These are phyloP conservation scores for Zygogramma bicolorata DNA, from an alignment of 2,888 invertebrate species.

Conservation along the genomic window DNA sequence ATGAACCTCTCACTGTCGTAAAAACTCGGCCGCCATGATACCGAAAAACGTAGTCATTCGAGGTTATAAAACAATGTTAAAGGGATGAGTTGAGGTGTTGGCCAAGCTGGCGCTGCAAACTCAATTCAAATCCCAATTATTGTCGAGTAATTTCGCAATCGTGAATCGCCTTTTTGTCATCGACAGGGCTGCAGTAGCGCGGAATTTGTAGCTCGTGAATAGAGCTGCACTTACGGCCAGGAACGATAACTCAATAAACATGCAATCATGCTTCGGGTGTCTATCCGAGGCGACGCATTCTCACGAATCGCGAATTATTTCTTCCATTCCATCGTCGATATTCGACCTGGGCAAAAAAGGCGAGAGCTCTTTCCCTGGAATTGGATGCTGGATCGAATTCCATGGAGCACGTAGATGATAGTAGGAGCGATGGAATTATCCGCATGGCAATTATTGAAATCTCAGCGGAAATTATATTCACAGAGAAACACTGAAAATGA, in stretches of 20 bases:
- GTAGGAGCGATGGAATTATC: background rate
- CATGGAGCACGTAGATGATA: background rate
- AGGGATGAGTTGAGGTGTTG: no score
- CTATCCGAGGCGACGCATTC: background rate
- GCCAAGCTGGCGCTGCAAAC: no score
- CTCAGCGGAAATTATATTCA: no score
- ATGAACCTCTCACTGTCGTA: no score
- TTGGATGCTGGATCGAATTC: background rate
- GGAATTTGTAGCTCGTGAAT: constrained; percentile 1
- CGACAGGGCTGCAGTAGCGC: background rate
- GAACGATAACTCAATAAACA: constrained; percentile 44
- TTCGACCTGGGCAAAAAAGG: background rate
- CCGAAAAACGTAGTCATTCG: no score
- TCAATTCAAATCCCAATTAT: no score
- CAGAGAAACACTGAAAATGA: no score
- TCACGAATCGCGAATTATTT: background rate
- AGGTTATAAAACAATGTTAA: no score
- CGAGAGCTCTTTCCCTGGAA: background rate
- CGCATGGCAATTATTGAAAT: background rate
- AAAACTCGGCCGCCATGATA: no score
- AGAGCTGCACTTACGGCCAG: background rate
- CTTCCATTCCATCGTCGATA: background rate
- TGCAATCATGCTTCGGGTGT: constrained; percentile 33
- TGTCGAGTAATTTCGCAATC: constrained; percentile 36
- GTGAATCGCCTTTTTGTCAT: constrained; percentile 34